These are phyloP conservation scores for Meta bourneti DNA, from an alignment of 2,888 invertebrate genomes.

Conservation along the genomic window DNA sequence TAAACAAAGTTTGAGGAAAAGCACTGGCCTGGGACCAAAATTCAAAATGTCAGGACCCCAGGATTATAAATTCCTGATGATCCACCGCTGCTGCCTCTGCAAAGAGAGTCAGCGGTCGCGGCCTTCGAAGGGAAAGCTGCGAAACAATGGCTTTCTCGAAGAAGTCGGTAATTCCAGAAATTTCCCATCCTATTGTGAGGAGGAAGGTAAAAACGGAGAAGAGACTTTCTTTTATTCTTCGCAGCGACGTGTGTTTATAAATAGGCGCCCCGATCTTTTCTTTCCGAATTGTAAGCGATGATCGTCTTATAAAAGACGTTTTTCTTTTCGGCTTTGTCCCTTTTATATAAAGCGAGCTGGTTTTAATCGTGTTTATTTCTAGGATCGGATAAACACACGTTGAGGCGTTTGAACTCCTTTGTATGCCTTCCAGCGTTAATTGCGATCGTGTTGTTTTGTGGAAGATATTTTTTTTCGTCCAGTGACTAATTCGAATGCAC, in stretches of 20 bases:
- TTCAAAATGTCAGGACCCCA: conserved; percentile 72
- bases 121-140: conserved; percentile 1
- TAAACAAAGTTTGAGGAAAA: conserved; percentile 61
- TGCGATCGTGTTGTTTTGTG: neutral
- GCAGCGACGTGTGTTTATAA: conserved; percentile 50
- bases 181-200: conserved; percentile 73
- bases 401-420: neutral
- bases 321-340: conserved; percentile 10
- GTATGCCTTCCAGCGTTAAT: neutral
- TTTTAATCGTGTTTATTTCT: conserved; percentile 25
- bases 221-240: conserved; percentile 29
- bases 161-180: conserved; percentile 70
- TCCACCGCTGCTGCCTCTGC: conserved; percentile 20
- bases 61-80: conserved; percentile 75
- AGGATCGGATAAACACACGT: neutral
- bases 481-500: too few relatives aligned
- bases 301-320: conserved; percentile 19
- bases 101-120: conserved; percentile 34
- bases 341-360: neutral
- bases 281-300: conserved; percentile 4
- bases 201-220: conserved; percentile 44
- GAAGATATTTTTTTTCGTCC: neutral
- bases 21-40: conserved; percentile 75
- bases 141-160: conserved; percentile 67
- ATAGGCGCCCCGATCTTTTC: conserved; percentile 44